A percentile compares a stretch with the other conserved stretches of the same genome.
Evolutionary conservation across 2,888 invertebrate genomes (phyloP).

Genomic region (Platycnemis pennipes): DNA sequence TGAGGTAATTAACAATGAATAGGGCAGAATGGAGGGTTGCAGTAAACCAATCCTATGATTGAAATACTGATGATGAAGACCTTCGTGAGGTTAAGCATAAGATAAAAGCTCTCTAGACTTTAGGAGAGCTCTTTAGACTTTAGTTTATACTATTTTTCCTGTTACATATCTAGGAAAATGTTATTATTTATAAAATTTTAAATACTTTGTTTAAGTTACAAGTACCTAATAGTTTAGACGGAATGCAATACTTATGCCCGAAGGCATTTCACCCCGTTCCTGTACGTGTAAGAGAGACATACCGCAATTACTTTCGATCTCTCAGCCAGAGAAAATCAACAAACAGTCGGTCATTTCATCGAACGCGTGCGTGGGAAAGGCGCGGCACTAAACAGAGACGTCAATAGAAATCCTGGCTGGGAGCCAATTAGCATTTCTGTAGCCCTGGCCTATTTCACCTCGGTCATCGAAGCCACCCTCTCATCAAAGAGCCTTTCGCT

Average conservation of each 20-base stretch:
- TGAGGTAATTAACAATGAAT: no score
- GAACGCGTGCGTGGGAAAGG: not conserved
- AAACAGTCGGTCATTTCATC: not conserved
- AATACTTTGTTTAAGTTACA: not conserved
- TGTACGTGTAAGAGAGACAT: not conserved
- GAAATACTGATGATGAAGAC: no score
- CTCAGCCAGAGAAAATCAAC: not conserved
- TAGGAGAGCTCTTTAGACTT: no score
- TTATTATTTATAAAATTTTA: no score
- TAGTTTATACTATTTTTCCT: no score
- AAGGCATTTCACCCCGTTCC: no score
- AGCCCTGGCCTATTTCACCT: conserved; percentile 29
- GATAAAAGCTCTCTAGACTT: no score
- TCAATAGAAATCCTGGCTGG: conserved; percentile 21
- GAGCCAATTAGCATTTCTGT: conserved; percentile 1
- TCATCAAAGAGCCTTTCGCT: not conserved
- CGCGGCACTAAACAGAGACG: conserved; percentile 14
- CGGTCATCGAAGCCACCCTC: not conserved
- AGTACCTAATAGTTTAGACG: not conserved
- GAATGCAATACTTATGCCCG: no score
- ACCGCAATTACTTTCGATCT: not conserved
- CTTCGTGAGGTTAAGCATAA: no score
- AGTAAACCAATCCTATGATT: no score
- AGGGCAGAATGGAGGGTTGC: no score
- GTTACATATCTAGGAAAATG: no score